These are phyloP conservation scores for Chamaea fasciata DNA, from an alignment of 2,113 vertebrate species.

Conservation along the genomic window DNA sequence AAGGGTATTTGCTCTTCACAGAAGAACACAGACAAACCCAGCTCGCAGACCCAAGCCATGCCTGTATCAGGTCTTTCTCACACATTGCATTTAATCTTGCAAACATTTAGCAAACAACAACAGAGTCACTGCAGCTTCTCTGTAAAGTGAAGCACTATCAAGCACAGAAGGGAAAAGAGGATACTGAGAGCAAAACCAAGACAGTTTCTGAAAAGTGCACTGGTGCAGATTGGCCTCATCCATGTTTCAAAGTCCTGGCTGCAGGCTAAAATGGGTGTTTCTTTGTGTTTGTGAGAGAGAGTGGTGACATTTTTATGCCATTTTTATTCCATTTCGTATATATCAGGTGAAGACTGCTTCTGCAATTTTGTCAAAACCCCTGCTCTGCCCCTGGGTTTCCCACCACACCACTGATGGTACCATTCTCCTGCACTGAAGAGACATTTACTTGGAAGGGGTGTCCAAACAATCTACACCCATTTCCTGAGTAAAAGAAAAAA, in stretches of 20 bases:
- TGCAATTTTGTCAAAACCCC: not conserved
- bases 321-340: not conserved
- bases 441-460: not conserved
- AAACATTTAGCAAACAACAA: not conserved
- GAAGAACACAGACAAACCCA: not conserved
- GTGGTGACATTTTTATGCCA: not conserved
- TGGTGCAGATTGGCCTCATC: not conserved
- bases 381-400: not conserved
- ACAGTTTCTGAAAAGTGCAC: not conserved
- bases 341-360: not conserved
- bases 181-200: not conserved
- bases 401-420: accelerated
- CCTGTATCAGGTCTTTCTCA: not conserved
- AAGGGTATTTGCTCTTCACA: not conserved
- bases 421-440: not conserved
- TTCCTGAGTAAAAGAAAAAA: not conserved
- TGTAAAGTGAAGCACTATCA: not conserved
- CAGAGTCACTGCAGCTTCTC: accelerated
- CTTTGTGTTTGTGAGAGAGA: not conserved
- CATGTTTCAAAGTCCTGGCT: not conserved
- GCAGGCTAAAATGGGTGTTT: not conserved
- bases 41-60: not conserved
- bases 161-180: not conserved
- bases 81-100: not conserved
- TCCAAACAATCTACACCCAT: not conserved